Percentiles rank a stretch among this genome's conserved stretches.
These are phyloP conservation scores for Torymus tubicola DNA, from an alignment of 2,888 invertebrate genomes.

Conservation along the genomic window DNA sequence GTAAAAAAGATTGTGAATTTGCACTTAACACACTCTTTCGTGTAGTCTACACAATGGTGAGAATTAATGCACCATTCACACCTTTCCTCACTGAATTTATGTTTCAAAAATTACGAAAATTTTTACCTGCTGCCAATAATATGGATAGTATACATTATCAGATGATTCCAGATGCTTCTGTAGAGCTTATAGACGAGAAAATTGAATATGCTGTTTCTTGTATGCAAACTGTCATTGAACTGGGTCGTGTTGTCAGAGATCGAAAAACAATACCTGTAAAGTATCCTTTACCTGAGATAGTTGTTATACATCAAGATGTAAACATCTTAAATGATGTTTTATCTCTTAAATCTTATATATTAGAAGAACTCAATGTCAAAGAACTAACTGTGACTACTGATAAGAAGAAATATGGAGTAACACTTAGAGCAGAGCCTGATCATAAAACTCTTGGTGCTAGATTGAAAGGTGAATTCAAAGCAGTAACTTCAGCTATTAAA, in stretches of 20 bases:
- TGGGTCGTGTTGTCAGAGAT: slow-evolving; percentile 95
- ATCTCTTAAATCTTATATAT: slow-evolving; percentile 89
- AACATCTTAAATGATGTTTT: slow-evolving; percentile 87
- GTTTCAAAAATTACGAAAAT: slow-evolving; percentile 90
- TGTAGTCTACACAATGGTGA: slow-evolving; percentile 91
- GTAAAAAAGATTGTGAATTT: slow-evolving; percentile 86
- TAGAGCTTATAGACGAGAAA: slow-evolving; percentile 85
- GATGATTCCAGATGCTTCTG: slow-evolving; percentile 88
- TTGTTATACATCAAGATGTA: slow-evolving; percentile 93
- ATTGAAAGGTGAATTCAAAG: slow-evolving; percentile 93
- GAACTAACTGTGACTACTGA: slow-evolving; percentile 90
- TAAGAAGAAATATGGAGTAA: slow-evolving; percentile 94
- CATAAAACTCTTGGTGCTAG: slow-evolving; percentile 93
- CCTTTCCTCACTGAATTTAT: slow-evolving; percentile 97
- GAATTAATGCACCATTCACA: slow-evolving; percentile 98
- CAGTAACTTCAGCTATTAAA: slow-evolving; percentile 89
- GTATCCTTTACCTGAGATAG: slow-evolving; percentile 96
- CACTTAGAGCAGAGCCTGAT: slow-evolving; percentile 95
- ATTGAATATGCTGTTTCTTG: slow-evolving; percentile 93
- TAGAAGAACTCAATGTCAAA: slow-evolving; percentile 95
- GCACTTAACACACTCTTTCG: slow-evolving; percentile 93
- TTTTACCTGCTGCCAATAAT: slow-evolving; percentile 79
- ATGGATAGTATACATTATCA: slow-evolving; percentile 93
- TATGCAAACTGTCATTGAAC: slow-evolving; percentile 97
- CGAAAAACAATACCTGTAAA: slow-evolving; percentile 95